phyloP scores from a whole-genome alignment of 2,113 vertebrate genomes.

The Pseudorectes ferrugineus region DNA sequence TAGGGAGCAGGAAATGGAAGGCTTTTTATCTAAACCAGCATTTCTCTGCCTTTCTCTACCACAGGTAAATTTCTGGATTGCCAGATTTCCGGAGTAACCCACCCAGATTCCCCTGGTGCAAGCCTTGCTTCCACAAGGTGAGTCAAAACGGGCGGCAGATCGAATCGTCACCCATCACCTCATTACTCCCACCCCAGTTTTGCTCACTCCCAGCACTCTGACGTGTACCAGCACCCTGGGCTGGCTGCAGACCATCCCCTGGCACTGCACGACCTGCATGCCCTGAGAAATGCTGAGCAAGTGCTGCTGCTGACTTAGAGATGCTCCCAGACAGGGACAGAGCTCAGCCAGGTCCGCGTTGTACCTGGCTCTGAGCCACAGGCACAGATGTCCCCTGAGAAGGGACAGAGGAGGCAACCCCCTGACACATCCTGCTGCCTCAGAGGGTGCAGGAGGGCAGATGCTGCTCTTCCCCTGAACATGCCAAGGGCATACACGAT shows the following conservation, averaged over 20 bases:
- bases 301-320: not conserved
- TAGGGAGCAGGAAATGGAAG: not conserved
- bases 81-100: not conserved
- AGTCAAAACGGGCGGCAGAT: not conserved
- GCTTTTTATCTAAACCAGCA: not conserved
- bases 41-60: not conserved
- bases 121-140: not conserved
- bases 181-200: not conserved
- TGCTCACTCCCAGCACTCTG: not conserved
- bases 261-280: not conserved
- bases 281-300: not conserved
- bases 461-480: not conserved
- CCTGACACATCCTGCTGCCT: not conserved
- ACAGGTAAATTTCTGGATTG: not conserved
- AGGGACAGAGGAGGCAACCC: not conserved
- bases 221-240: not conserved
- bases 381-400: not conserved
- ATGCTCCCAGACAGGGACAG: not conserved
- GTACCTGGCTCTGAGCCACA: not conserved
- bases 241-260: not conserved
- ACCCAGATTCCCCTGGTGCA: not conserved
- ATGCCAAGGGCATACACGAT: not conserved
- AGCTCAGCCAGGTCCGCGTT: not conserved
- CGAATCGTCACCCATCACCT: fast-evolving
- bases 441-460: not conserved